phyloP scores from a whole-genome alignment of 2,113 vertebrate species.

The Benthochromis sp. region DNA sequence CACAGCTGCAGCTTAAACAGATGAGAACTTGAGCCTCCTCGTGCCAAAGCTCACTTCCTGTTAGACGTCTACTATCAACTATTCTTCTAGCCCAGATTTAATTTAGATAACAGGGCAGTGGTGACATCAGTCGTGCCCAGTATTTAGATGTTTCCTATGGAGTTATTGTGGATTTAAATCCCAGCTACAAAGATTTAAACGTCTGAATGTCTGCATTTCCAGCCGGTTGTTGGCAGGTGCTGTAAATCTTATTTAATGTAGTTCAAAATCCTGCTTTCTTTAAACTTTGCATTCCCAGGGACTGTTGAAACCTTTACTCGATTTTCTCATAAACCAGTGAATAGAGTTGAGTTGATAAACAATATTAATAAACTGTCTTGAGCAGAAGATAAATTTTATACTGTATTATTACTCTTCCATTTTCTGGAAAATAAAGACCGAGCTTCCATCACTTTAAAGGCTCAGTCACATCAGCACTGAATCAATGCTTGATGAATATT shows the following conservation, averaged over 20 bases:
- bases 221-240: background rate
- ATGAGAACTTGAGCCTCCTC: background rate
- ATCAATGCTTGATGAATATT: rapidly evolving
- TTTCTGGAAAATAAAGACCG: background rate
- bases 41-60: background rate
- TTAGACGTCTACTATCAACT: background rate
- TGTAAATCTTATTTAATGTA: background rate
- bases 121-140: background rate
- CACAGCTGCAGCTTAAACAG: background rate
- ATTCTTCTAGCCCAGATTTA: background rate
- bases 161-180: background rate
- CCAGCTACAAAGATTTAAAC: background rate
- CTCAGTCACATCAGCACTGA: background rate
- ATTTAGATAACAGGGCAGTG: background rate
- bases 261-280: background rate
- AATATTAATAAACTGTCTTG: background rate
- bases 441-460: background rate
- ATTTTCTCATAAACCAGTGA: background rate
- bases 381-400: background rate
- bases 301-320: background rate
- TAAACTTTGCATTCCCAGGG: background rate
- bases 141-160: background rate
- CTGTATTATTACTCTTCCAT: background rate
- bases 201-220: background rate
- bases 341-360: background rate